A percentile compares a stretch with the other conserved stretches of the same genome.
phyloP scores from a whole-genome alignment of 2,113 vertebrate genomes.

The Oenanthe melanoleuca region DNA sequence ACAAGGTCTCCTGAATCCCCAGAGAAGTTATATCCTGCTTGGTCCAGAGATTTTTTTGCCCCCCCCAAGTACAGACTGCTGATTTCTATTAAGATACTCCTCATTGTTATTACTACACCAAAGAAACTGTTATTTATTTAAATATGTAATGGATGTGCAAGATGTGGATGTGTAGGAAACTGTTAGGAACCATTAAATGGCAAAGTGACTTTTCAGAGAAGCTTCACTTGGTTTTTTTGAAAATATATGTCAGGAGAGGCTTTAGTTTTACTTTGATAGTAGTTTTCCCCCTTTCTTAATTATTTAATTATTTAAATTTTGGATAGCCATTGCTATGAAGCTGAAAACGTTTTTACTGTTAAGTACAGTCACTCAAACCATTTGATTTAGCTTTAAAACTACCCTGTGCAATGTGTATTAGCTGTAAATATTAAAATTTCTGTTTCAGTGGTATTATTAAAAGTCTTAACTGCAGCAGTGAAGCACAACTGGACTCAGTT shows the following conservation, averaged over 20 bases:
- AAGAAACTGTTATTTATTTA: not conserved
- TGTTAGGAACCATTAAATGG: not conserved
- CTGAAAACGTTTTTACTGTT: not conserved
- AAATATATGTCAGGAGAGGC: not conserved
- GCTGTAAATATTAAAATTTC: not conserved
- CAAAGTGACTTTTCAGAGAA: not conserved
- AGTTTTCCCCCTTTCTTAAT: not conserved
- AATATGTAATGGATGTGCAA: not conserved
- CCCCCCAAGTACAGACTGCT: not conserved
- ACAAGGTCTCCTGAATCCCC: slow-evolving; percentile 25
- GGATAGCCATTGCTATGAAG: not conserved
- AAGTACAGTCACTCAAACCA: not conserved
- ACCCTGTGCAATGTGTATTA: not conserved
- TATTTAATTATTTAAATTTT: not conserved
- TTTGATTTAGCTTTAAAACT: not conserved
- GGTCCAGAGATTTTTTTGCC: not conserved
- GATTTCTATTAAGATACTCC: slow-evolving; percentile 29
- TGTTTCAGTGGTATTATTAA: not conserved
- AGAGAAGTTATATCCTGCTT: slow-evolving; percentile 62
- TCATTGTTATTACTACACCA: not conserved
- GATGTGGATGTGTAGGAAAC: not conserved
- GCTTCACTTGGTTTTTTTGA: not conserved
- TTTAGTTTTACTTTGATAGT: not conserved
- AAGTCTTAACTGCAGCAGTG: not conserved
- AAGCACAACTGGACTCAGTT: not conserved